Evolutionary conservation across 2,113 vertebrate genomes (phyloP), one percentile per base, ranked within the genome.

Genomic region (Apteryx owenii): DNA sequence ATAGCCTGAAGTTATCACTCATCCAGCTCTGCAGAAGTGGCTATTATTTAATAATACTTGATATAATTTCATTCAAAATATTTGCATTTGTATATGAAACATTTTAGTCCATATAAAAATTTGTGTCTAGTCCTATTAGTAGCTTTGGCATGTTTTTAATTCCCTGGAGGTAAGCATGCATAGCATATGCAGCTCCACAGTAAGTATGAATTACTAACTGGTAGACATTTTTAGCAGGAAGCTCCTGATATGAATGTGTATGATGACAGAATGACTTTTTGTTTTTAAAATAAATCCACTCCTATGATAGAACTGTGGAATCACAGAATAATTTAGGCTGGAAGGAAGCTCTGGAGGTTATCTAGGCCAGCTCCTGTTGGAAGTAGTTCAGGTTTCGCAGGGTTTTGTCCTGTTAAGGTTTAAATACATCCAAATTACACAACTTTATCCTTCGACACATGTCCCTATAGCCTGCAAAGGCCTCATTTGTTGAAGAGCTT

Each of bases 261-360:
- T 6, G 11, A 25, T 16, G n/a, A 58, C 6, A 56, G n/a, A 84
- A 95, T 20, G 5, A 9, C 4, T 0, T 0, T 36, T 36, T 54
- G 21, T 15, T 75, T 73, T 40, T 17, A 71, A 83, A 87, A 62
- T 29, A 58, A 69, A 71, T n/a, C 31, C 11, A 12, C 20, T 36
- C 16, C 33, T 36, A 13, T 61, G n/a, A n/a, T n/a, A 36, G n/a
- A 61, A 20, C 19, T 28, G 3, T 40, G 76, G 33, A 44, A 60
- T 54, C 20, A 54, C 4, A 53, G 22, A 12, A 44, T 50, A 62
- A 51, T 42, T 40, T 51, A 65, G 3, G 6, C 60, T 68, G 80
- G 42, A 83, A 95, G 25, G 28, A 87, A 19, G 17, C 3, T 44
- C 5, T 48, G 72, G 46, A 69, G 5, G 4, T 51, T 78, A 11